Evolutionary conservation across 2,113 vertebrate species (phyloP).

Genomic region (Cisticola juncidis): DNA sequence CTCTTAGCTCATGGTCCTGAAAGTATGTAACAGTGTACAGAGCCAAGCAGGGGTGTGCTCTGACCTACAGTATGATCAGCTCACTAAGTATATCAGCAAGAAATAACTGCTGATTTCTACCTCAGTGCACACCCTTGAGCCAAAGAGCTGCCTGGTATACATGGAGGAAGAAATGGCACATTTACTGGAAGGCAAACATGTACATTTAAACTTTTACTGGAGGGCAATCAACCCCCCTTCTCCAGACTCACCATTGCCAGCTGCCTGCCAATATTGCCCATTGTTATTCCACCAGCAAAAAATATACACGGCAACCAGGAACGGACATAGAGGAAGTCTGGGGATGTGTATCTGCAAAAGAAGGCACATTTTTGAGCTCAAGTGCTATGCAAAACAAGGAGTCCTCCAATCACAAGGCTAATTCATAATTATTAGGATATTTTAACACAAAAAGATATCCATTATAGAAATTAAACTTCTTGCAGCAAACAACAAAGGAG

Average conservation of each 20-base stretch:
- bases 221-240: not conserved
- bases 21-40: not conserved
- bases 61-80: not conserved
- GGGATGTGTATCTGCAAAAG: constrained; percentile 87
- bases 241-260: constrained; percentile 86
- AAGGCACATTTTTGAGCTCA: not conserved
- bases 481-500: not conserved
- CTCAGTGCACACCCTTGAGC: not conserved
- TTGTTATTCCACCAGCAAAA: constrained; percentile 96
- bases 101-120: not conserved
- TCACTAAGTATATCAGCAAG: not conserved
- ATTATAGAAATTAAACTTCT: not conserved
- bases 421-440: not conserved
- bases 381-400: fast-evolving
- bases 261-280: constrained; percentile 96
- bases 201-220: not conserved
- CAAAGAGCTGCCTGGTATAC: not conserved
- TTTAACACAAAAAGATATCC: not conserved
- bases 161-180: not conserved
- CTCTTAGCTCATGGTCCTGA: not conserved
- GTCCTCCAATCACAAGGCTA: not conserved
- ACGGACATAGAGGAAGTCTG: constrained; percentile 95
- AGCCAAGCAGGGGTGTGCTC: not conserved
- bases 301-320: constrained; percentile 98
- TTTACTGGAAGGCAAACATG: not conserved